Evolutionary conservation across 2,888 invertebrate species (phyloP).

Genomic region (Lampropteryx suffumata): DNA sequence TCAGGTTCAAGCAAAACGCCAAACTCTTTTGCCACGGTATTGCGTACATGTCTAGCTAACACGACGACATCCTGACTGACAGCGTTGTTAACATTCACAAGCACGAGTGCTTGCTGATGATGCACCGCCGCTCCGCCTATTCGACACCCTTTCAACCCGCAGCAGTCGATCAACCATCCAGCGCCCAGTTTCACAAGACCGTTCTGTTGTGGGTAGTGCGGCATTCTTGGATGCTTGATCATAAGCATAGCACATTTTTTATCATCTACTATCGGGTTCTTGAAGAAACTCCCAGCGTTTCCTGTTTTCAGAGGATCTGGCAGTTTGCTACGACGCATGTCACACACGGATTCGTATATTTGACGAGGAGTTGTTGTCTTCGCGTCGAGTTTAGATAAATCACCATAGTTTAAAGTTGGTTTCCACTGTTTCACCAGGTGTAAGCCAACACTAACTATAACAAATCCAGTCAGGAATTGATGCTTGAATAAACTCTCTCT

Average conservation of each 20-base stretch:
- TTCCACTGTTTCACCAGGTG: slow-evolving; percentile 10
- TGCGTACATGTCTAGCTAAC: slow-evolving; percentile 22
- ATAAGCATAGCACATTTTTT: slow-evolving; percentile 11
- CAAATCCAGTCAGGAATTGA: slow-evolving; percentile 8
- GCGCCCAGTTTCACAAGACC: slow-evolving; percentile 26
- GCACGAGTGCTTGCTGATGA: slow-evolving; percentile 25
- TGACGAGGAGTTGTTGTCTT: slow-evolving; percentile 9
- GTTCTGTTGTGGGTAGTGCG: slow-evolving; percentile 14
- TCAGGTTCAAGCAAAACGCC: slow-evolving; percentile 25
- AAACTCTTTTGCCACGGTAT: slow-evolving; percentile 15
- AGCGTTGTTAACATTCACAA: slow-evolving; percentile 24
- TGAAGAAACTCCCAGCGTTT: slow-evolving; percentile 32
- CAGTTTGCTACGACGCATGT: slow-evolving; percentile 21
- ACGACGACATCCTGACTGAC: slow-evolving; percentile 20
- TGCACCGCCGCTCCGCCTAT: slow-evolving; percentile 26
- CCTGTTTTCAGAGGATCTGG: slow-evolving; percentile 25
- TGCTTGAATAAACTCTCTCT: slow-evolving; percentile 30
- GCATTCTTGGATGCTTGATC: slow-evolving; percentile 11
- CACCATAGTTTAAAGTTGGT: slow-evolving; percentile 15
- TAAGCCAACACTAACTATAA: slow-evolving; percentile 22
- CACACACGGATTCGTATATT: slow-evolving; percentile 17
- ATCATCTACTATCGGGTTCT: slow-evolving; percentile 20
- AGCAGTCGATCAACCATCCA: slow-evolving; percentile 30
- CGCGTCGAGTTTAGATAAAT: slow-evolving; percentile 8
- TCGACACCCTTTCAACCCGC: slow-evolving; percentile 24